These are phyloP conservation scores for Lucilia cuprina DNA, from an alignment of 1,140 invertebrate species.

Conservation along the genomic window DNA sequence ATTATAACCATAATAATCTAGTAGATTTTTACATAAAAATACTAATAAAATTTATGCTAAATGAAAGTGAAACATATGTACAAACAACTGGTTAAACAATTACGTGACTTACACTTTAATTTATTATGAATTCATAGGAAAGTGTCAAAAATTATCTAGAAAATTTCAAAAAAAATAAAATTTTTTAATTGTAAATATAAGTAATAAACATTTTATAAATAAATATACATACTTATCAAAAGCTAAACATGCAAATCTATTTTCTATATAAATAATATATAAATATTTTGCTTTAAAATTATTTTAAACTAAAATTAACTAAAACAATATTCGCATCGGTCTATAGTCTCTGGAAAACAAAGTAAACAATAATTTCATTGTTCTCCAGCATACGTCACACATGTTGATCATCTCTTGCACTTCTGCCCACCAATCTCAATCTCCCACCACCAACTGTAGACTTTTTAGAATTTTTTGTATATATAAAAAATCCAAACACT, in stretches of 20 bases:
- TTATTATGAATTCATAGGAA: background rate
- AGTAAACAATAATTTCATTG: background rate
- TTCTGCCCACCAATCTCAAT: background rate
- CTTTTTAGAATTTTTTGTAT: slow-evolving; percentile 54
- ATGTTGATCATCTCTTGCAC: background rate
- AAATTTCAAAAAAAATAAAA: background rate
- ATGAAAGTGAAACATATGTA: background rate
- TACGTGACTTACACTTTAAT: background rate
- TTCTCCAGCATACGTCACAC: background rate
- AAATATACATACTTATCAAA: background rate
- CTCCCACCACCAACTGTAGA: background rate
- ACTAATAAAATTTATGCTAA: background rate
- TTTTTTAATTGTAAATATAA: too few species aligned
- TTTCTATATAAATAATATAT: background rate
- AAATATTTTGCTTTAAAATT: background rate
- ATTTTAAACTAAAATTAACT: background rate
- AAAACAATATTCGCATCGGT: background rate
- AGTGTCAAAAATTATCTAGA: background rate
- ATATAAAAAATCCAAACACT: slow-evolving; percentile 79
- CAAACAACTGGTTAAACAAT: background rate
- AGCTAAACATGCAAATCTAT: background rate
- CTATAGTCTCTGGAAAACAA: background rate
- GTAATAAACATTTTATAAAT: background rate
- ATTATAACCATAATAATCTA: background rate
- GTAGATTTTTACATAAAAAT: background rate